Base-by-base conservation (phyloP, 1,140 invertebrate genomes). In the Heliconius melpomene region DNA sequence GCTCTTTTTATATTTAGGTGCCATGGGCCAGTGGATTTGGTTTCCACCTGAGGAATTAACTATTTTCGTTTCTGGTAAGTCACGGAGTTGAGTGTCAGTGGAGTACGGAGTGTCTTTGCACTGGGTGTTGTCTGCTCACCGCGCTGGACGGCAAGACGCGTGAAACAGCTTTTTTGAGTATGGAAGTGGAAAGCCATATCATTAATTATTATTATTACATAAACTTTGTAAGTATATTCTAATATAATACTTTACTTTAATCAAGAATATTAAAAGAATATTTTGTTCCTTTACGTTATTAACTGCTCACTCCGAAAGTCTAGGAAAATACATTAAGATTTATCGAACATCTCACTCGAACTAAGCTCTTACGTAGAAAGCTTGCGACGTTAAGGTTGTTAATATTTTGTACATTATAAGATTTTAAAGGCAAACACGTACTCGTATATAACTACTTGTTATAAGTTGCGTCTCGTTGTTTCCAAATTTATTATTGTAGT, bases 251-350 rank as follows among this genome's bases (percentile, higher is more conserved):
- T 36, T 36, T 26, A 60, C 54, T 11, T 23, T 60, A 60, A 60
- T 60, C 1, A 66, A 66, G 26, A 66, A 29, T 13, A 29, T 66
- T 66, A 29, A 16, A 26, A 29, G 26, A 66, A 66, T 29, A 66
- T 66, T 66, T 66, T 66, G 23, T 29, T 26, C 3, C 3, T 11
- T 26, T 66, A 66, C 60, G 29, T 66, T 66, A 66, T 29, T 66
- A 66, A 66, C 60, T 29, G 26, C 26, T 29, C 11, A 29, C 60
- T 66, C 60, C 26, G 29, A 66, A 66, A 66, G 60, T 66, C 23
- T 66, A 66, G 60, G 60, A 66, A 66, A 66, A 66, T 66, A 66
- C 26, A 66, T 66, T 66, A 66, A 66, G 23, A 66, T 66, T 66
- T 29, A 66, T 66, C 60, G 60, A 66, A 66, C 23, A 66, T 66